A percentile compares a stretch with the other conserved stretches of the same genome.
Evolutionary conservation across 2,797 vertebrate species (phyloP).

Genomic region (Petrocephalus sullivani): DNA sequence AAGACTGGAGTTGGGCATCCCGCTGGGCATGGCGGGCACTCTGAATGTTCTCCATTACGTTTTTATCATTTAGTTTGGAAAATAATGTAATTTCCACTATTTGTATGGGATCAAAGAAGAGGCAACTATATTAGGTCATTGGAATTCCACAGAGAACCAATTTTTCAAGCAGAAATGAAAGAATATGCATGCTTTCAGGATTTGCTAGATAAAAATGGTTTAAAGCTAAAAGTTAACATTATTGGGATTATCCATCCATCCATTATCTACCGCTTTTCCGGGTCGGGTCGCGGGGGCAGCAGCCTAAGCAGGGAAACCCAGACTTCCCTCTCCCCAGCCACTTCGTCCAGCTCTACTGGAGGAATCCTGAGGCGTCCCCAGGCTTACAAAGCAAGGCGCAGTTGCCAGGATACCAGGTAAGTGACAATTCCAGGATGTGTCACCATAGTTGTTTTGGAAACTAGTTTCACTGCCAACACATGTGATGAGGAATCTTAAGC

Average conservation of each 20-base stretch:
- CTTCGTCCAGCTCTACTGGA: too few relatives aligned
- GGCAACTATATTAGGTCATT: not conserved
- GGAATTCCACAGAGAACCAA: not conserved
- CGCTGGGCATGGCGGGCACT: not conserved
- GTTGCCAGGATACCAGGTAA: not conserved
- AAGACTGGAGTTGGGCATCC: too few relatives aligned
- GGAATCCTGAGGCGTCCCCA: too few relatives aligned
- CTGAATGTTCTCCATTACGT: not conserved
- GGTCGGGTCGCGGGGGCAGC: too few relatives aligned
- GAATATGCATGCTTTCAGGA: not conserved
- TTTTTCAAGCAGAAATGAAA: not conserved
- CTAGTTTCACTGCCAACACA: not conserved
- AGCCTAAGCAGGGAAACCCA: too few relatives aligned
- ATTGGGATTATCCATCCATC: not conserved
- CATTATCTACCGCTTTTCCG: too few relatives aligned
- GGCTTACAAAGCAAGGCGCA: not conserved
- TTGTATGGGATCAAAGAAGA: not conserved
- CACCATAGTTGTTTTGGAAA: not conserved
- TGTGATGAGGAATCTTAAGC: not conserved
- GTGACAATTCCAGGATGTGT: not conserved
- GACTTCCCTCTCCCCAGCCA: too few relatives aligned
- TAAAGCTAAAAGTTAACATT: not conserved
- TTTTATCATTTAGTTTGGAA: not conserved
- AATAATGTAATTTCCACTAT: conserved; percentile 13
- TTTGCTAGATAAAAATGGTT: not conserved